phyloP scores from a whole-genome alignment of 2,113 vertebrate species.

The Burhinus bistriatus region DNA sequence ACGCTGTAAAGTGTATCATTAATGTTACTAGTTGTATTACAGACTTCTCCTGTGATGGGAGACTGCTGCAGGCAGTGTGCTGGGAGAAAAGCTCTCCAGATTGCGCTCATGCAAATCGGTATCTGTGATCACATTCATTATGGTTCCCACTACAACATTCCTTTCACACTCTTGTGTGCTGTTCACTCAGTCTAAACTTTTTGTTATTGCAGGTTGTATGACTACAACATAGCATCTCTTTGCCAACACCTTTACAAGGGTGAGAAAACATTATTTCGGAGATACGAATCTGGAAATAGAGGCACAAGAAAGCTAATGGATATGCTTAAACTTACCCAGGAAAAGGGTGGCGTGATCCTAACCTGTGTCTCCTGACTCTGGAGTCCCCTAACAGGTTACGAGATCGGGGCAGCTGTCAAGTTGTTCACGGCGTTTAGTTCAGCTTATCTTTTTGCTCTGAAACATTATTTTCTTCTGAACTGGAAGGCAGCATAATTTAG shows the following conservation, averaged over 20 bases:
- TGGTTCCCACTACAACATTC: slow-evolving; percentile 56
- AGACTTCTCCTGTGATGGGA: slow-evolving; percentile 18
- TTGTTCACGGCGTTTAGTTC: background rate
- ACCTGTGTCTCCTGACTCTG: background rate
- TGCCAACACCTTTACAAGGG: slow-evolving; percentile 42
- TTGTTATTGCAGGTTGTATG: slow-evolving; percentile 50
- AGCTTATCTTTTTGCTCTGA: background rate
- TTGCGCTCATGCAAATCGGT: slow-evolving; percentile 62
- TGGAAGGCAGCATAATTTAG: background rate
- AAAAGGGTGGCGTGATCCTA: background rate
- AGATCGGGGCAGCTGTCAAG: background rate
- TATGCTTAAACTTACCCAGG: background rate
- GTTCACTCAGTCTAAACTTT: slow-evolving; percentile 56
- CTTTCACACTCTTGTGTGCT: slow-evolving; percentile 51
- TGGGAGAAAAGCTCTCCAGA: slow-evolving; percentile 53
- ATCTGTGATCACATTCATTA: slow-evolving; percentile 57
- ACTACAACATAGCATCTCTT: slow-evolving; percentile 39
- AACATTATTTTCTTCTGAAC: background rate
- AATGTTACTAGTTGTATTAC: background rate
- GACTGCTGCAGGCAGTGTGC: slow-evolving; percentile 40
- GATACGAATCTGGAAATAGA: slow-evolving; percentile 1
- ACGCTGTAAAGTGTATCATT: background rate
- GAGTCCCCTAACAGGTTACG: background rate
- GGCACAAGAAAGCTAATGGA: background rate
- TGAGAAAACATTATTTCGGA: slow-evolving; percentile 21